These are phyloP conservation scores for Elegia similella DNA, from an alignment of 2,888 invertebrate genomes.

Conservation along the genomic window DNA sequence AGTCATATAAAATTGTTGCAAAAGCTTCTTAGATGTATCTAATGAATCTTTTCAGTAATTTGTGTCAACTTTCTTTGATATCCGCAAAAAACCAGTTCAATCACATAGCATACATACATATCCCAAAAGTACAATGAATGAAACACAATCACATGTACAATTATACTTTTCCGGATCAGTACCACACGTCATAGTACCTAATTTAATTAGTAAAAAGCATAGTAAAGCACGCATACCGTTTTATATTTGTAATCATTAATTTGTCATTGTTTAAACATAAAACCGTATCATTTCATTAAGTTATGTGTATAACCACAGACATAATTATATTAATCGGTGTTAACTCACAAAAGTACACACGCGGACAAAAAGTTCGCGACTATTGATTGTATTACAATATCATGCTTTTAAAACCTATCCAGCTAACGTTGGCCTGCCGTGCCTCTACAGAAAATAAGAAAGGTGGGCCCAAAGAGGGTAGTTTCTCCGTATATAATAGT, in stretches of 20 bases:
- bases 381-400: slow-evolving; percentile 79
- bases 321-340: slow-evolving; percentile 71
- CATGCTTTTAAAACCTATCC: slow-evolving; percentile 74
- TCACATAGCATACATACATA: too few species aligned
- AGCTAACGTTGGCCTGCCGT: slow-evolving; percentile 46
- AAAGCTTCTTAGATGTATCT: too few species aligned
- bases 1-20: too few species aligned
- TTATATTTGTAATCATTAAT: slow-evolving; percentile 1
- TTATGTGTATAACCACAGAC: slow-evolving; percentile 49
- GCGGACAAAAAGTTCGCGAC: slow-evolving; percentile 71
- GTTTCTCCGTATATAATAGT: slow-evolving; percentile 49
- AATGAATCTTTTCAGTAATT: too few species aligned
- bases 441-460: slow-evolving; percentile 36
- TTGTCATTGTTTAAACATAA: slow-evolving; percentile 1
- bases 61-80: too few species aligned
- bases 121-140: too few species aligned
- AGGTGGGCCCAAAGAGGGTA: slow-evolving; percentile 36
- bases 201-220: not conserved
- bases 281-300: slow-evolving; percentile 20
- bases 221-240: not conserved
- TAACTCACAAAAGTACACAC: slow-evolving; percentile 67
- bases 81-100: too few species aligned
- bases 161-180: not conserved
- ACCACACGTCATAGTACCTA: not conserved
- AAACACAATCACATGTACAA: too few species aligned